Evolutionary conservation across 2,888 invertebrate species (phyloP).

Genomic region (Mythimna impura): DNA sequence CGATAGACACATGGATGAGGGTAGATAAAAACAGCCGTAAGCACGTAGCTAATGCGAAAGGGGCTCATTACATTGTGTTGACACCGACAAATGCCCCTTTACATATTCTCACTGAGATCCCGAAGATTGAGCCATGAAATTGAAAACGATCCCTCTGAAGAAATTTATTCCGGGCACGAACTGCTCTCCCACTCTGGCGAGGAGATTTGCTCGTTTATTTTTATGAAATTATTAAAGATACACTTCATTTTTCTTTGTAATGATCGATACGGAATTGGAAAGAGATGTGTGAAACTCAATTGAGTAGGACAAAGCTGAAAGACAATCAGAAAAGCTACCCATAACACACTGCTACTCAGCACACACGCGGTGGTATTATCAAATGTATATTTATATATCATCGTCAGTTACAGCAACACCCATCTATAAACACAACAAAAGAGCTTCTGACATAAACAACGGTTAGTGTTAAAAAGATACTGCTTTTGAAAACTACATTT

Average conservation of each 20-base stretch:
- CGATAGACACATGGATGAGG: constrained; percentile 65
- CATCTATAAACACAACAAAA: neutral
- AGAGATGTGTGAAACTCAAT: constrained; percentile 53
- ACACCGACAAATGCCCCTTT: constrained; percentile 90
- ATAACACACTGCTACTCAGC: neutral
- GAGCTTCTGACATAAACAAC: neutral
- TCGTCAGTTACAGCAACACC: neutral
- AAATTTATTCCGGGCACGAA: constrained; percentile 90
- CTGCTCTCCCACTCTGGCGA: constrained; percentile 87
- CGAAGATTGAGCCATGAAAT: constrained; percentile 90
- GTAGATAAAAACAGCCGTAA: constrained; percentile 76
- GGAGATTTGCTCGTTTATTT: constrained; percentile 90
- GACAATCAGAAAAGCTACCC: constrained; percentile 8
- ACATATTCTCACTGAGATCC: constrained; percentile 89
- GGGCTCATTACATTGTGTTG: constrained; percentile 89
- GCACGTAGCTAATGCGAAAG: constrained; percentile 85
- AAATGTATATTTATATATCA: neutral
- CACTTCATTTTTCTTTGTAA: constrained; percentile 80
- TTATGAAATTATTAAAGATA: constrained; percentile 89
- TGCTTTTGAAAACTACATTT: neutral
- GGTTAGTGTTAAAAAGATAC: neutral
- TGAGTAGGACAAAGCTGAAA: neutral
- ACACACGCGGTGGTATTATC: neutral
- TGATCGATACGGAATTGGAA: constrained; percentile 56
- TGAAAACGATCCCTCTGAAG: constrained; percentile 90